Conservation (phyloP, 2,888 invertebrate genomes). For the Helobdella robusta region DNA sequence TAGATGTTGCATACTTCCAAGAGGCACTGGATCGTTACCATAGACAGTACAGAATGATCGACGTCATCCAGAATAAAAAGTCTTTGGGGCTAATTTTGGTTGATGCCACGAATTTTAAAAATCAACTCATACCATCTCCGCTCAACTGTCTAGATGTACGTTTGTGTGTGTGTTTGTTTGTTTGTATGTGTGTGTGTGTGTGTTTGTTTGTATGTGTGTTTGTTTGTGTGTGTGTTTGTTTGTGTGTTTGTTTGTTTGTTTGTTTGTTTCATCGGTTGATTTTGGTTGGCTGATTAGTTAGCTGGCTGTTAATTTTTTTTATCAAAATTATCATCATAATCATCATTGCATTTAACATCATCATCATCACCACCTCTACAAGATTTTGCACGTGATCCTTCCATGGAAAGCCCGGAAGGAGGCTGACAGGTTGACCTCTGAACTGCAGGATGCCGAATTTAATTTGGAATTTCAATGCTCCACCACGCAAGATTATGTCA, state of each 20-base stretch:
- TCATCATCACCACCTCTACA: slow-evolving; percentile 2
- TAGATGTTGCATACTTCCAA: slow-evolving; percentile 59
- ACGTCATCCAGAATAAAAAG: slow-evolving; percentile 60
- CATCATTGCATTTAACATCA: too few relatives aligned
- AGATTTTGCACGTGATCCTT: slow-evolving; percentile 45
- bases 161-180: too few relatives aligned
- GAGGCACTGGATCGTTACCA: slow-evolving; percentile 62
- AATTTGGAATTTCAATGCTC: slow-evolving; percentile 61
- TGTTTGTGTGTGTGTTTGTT: too few relatives aligned
- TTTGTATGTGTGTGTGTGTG: too few relatives aligned
- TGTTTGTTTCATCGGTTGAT: too few relatives aligned
- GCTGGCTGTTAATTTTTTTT: too few relatives aligned
- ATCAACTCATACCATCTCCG: slow-evolving; percentile 64
- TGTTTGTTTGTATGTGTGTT: too few relatives aligned
- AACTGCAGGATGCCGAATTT: slow-evolving; percentile 59
- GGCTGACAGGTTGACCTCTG: slow-evolving; percentile 52
- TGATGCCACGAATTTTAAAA: slow-evolving; percentile 63
- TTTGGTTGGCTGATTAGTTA: too few relatives aligned
- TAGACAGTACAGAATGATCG: slow-evolving; percentile 61
- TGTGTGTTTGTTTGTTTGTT: too few relatives aligned
- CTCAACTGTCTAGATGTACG: slow-evolving; percentile 59
- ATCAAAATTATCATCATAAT: too few relatives aligned
- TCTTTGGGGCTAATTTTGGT: slow-evolving; percentile 66
- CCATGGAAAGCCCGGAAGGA: slow-evolving; percentile 46
- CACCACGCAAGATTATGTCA: slow-evolving; percentile 64